Evolutionary conservation across 2,888 invertebrate species (phyloP).

Genomic region (Agrenia bidenticulata): DNA sequence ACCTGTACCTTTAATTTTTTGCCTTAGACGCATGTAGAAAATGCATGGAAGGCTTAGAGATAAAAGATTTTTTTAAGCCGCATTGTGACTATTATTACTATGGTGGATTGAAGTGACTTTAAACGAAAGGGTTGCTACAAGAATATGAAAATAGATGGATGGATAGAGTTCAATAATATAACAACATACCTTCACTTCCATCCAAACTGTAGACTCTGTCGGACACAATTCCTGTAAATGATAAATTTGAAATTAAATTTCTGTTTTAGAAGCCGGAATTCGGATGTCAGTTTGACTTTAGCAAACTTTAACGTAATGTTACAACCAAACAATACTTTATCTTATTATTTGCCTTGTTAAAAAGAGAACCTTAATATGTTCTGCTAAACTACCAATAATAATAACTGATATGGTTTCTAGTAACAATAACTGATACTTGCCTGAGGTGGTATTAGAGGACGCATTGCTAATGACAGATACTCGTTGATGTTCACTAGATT

Average conservation of each 20-base stretch:
- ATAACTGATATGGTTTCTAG: not conserved
- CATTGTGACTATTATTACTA: not conserved
- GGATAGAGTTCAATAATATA: not conserved
- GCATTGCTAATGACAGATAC: conserved; percentile 89
- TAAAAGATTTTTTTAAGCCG: not conserved
- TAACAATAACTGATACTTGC: conserved; percentile 57
- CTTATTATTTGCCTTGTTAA: too few species aligned
- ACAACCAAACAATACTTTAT: too few species aligned
- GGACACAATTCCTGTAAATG: conserved; percentile 83
- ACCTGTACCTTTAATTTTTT: not conserved
- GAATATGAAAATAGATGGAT: conserved; percentile 4
- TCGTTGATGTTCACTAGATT: conserved; percentile 64
- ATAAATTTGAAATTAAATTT: not conserved
- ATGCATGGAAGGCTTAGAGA: not conserved
- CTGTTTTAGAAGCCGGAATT: too few species aligned
- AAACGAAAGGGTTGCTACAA: not conserved
- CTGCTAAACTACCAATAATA: not conserved
- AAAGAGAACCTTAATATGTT: too few species aligned
- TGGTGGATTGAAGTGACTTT: not conserved
- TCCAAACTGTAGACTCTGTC: conserved; percentile 93
- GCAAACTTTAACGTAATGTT: too few species aligned
- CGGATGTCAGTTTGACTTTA: too few species aligned
- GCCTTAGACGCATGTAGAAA: not conserved
- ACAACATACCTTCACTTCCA: conserved; percentile 64
- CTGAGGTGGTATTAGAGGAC: conserved; percentile 95